Evolutionary conservation across 30 jellyfish, hydroid and myxozoan species (phyloP).

Genomic region (Turritopsis rubra): DNA sequence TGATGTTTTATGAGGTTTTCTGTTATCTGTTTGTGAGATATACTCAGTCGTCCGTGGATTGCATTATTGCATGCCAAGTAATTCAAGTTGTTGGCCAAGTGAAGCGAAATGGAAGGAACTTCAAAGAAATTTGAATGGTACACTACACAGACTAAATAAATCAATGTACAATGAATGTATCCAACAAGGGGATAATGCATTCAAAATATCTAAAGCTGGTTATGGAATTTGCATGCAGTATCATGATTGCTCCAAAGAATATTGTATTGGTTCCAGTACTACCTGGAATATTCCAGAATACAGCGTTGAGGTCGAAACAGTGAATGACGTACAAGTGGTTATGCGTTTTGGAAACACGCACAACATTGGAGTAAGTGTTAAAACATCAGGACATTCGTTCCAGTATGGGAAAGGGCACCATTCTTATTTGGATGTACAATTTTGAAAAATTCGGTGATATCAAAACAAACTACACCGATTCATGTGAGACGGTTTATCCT

Average conservation of each 20-base stretch:
- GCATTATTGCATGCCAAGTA: conserved; percentile 18
- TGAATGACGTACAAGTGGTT: conserved; percentile 12
- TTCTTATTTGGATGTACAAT: conserved; percentile 14
- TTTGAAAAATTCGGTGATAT: conserved; percentile 4
- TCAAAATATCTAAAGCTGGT: not conserved
- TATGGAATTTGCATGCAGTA: conserved; percentile 19
- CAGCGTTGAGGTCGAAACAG: conserved; percentile 7
- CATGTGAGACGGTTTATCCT: conserved; percentile 8
- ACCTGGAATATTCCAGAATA: conserved; percentile 14
- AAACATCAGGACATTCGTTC: conserved; percentile 28
- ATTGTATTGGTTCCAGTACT: not conserved
- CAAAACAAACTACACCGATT: conserved; percentile 9
- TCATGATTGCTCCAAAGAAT: conserved; percentile 8
- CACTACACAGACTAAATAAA: not conserved
- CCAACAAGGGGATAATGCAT: conserved; percentile 14
- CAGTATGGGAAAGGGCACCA: conserved; percentile 11
- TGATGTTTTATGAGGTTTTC: no score
- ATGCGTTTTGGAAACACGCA: not conserved
- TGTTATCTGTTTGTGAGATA: not conserved
- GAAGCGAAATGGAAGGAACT: not conserved
- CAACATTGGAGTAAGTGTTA: conserved; percentile 13
- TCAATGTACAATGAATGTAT: not conserved
- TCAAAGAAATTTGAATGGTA: not conserved
- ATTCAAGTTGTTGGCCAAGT: conserved; percentile 18
- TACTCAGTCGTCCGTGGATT: conserved; percentile 30